Base-by-base conservation (phyloP, 2,113 vertebrate genomes). In the Lamprologus sp. region DNA sequence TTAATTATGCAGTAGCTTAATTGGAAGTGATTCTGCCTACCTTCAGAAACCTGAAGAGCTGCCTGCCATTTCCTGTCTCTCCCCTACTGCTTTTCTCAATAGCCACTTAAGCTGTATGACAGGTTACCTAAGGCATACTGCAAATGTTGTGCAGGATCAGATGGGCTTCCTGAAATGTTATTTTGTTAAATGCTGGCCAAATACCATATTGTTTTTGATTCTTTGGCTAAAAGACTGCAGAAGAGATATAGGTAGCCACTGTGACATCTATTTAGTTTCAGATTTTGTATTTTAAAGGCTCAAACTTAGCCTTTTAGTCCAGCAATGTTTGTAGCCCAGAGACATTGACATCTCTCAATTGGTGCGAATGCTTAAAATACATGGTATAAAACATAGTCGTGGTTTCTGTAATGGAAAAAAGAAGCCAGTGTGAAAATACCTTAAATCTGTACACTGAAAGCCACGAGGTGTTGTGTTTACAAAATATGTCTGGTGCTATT, bases 41-140 rank as follows among this genome's bases (percentile, higher is more conserved):
- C 96, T 88, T 96, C 96, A 84, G 97, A 97, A 96, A 95, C 95
- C 91, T 94, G 96, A 95, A 95, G 94, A 93, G 95, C 96, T 96
- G 96, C 94, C 95, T 96, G 90, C 96, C 96, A 92, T 96, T 95
- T 96, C 96, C 96, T 96, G 95, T 83, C 68, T 17, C 87, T 53
- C 40, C 47, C 47, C 65, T 14, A 3, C 53, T 8, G 55, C 79
- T 47, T 10, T 21, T 54, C 83, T 83, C 81, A 23, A 35, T 58
- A 86, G 60, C 80, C 68, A 47, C 89, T 97, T 97, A 96, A 97
- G 95, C 84, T 94, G 95, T 87, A 95, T 97, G 94, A 96, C 97
- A 94, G 96, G 96, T 95, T 95, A 94, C 96, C 96, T 96, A 96
- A 96, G 96, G 95, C 9, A n/a, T 14, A 91, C 92, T 90, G 92